Evolutionary conservation across 2,797 vertebrate genomes (phyloP).

Genomic region (Paramormyrops hopkinsi): DNA sequence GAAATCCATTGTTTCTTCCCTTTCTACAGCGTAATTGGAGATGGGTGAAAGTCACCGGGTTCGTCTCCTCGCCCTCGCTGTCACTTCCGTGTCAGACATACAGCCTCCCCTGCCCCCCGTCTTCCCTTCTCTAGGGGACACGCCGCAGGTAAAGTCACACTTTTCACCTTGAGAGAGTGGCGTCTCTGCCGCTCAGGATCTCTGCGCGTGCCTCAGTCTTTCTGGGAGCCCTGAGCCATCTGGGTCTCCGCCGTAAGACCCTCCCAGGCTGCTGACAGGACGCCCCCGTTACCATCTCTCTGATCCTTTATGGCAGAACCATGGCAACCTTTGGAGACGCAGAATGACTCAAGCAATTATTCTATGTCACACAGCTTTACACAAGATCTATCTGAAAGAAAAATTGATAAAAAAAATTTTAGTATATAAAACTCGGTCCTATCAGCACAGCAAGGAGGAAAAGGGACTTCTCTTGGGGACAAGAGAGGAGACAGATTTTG

Average conservation of each 20-base stretch:
- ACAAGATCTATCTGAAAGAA: neutral
- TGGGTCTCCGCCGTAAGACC: neutral
- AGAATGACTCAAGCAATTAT: neutral
- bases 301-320: neutral
- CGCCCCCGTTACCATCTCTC: neutral
- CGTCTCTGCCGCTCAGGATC: neutral
- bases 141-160: neutral
- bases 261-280: neutral
- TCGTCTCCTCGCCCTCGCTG: neutral
- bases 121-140: neutral
- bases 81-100: neutral
- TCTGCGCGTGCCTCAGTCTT: neutral
- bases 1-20: neutral
- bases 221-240: neutral
- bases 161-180: neutral
- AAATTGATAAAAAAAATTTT: neutral
- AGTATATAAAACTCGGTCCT: neutral
- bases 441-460: neutral
- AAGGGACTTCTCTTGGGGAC: neutral
- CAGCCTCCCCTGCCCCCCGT: neutral
- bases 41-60: constrained; percentile 1
- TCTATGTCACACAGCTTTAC: neutral
- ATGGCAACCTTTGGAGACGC: neutral
- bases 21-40: neutral
- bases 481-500: neutral